Evolutionary conservation across 1,140 invertebrate genomes (phyloP).

Genomic region (Bombus balteatus): DNA sequence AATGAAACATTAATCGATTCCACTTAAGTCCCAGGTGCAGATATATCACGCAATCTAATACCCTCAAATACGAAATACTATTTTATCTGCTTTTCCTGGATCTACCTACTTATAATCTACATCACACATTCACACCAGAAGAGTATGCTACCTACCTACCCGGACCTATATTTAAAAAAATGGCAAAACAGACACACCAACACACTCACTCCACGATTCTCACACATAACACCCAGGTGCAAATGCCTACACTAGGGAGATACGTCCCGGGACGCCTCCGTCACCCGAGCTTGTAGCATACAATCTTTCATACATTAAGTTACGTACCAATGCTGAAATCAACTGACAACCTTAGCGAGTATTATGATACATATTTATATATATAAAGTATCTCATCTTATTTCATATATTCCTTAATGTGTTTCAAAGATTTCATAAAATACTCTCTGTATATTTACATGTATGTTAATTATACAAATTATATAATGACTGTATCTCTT

Average conservation of each 20-base stretch:
- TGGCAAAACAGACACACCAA: neutral
- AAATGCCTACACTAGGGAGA: conserved; percentile 19
- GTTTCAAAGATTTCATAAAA: neutral
- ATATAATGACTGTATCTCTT: neutral
- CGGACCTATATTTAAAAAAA: conserved; percentile 2
- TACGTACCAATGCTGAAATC: conserved; percentile 32
- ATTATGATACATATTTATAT: neutral
- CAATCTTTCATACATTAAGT: neutral
- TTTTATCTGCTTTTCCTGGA: conserved; percentile 18
- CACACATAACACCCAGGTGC: conserved; percentile 5
- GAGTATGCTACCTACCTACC: conserved; percentile 11
- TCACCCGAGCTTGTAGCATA: neutral
- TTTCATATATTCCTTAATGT: neutral
- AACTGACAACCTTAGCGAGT: conserved; percentile 4
- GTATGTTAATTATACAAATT: neutral
- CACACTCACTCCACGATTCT: conserved; percentile 5
- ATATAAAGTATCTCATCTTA: neutral
- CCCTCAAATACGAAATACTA: neutral
- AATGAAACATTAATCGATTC: neutral
- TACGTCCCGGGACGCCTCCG: conserved; percentile 13
- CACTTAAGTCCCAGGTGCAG: neutral
- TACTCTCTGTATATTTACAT: neutral
- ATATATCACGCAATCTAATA: neutral
- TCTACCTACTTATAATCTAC: conserved; percentile 9
- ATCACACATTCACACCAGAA: conserved; percentile 5